A percentile compares a stretch with the other conserved stretches of the same genome.
phyloP scores from a whole-genome alignment of 2,888 invertebrate species.

The Homarus gammarus region DNA sequence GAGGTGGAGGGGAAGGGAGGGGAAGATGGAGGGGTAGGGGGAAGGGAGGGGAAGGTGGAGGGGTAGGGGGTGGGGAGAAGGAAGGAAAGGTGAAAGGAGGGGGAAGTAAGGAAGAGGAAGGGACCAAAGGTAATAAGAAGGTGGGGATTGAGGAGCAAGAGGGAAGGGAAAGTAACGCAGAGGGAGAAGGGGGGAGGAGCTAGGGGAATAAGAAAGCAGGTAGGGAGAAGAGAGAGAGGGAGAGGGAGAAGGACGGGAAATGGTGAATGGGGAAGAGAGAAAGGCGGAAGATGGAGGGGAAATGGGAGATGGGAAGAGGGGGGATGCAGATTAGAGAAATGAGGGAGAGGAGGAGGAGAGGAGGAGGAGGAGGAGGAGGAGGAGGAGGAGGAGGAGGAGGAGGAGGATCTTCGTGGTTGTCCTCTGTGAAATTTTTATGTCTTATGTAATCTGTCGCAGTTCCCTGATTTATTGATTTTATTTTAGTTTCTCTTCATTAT shows the following conservation, averaged over 20 bases:
- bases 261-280: not conserved
- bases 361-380: not conserved
- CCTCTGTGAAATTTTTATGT: too few species aligned
- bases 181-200: not conserved
- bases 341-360: not conserved
- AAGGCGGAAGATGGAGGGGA: not conserved
- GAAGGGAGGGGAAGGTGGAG: not conserved
- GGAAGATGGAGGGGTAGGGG: not conserved
- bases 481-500: too few species aligned
- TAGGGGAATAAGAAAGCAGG: not conserved
- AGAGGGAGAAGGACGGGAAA: not conserved
- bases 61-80: not conserved
- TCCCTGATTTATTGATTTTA: too few species aligned
- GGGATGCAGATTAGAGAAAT: not conserved
- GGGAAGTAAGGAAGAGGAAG: not conserved
- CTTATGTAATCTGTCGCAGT: too few species aligned
- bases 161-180: not conserved
- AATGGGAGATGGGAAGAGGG: not conserved
- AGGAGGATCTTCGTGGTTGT: too few species aligned
- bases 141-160: not conserved
- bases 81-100: not conserved
- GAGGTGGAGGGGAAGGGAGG: not conserved
- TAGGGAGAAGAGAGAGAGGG: not conserved
- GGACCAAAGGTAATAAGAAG: not conserved
- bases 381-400: not conserved